Evolutionary conservation across 2,113 vertebrate species (phyloP).

Genomic region (Vulpes lagopus): DNA sequence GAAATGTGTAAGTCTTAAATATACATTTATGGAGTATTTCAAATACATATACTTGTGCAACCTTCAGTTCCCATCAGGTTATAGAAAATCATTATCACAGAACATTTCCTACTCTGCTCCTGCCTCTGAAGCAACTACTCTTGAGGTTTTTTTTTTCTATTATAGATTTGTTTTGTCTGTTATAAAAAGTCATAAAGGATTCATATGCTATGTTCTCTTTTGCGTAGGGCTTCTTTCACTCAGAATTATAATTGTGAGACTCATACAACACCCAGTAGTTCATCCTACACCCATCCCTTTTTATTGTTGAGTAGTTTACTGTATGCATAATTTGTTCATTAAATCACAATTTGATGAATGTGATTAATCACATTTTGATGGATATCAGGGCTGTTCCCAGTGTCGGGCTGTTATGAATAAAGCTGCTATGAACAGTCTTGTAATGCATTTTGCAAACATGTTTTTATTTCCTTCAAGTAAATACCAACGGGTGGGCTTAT

Average conservation of each 20-base stretch:
- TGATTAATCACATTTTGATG: neutral
- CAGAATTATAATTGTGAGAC: neutral
- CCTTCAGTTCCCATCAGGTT: neutral
- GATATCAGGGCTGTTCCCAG: neutral
- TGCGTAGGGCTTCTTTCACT: neutral
- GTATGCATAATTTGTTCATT: neutral
- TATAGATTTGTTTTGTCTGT: neutral
- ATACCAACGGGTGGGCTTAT: neutral
- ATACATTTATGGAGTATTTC: neutral
- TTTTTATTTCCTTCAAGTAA: constrained; percentile 23
- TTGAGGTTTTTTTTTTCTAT: neutral
- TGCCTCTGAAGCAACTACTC: neutral
- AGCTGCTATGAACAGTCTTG: neutral
- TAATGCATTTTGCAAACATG: neutral
- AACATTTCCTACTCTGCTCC: neutral
- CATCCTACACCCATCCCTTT: neutral
- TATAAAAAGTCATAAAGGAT: neutral
- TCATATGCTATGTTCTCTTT: neutral
- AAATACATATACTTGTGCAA: neutral
- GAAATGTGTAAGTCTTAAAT: constrained; percentile 5
- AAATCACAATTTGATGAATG: neutral
- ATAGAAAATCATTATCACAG: neutral
- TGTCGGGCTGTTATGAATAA: neutral
- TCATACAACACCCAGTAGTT: neutral
- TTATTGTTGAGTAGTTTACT: neutral